These are phyloP conservation scores for Phocoena sinus DNA, from an alignment of 2,113 vertebrate species.

Conservation along the genomic window DNA sequence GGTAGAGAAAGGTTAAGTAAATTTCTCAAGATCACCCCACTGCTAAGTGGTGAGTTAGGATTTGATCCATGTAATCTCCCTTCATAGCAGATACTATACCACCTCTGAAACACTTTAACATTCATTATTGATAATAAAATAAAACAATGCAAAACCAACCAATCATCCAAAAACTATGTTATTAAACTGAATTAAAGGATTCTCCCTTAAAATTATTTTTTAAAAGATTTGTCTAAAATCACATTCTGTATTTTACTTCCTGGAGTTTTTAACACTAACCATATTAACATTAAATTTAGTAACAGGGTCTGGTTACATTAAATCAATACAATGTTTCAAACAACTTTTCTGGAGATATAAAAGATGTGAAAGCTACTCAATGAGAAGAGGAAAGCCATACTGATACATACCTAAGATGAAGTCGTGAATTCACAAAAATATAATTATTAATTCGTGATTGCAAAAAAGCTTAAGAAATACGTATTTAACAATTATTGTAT, in stretches of 20 bases:
- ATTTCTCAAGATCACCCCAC: not conserved
- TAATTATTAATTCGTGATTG: not conserved
- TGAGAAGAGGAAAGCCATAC: not conserved
- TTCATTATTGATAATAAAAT: not conserved
- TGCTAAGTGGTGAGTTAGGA: not conserved
- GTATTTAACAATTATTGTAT: not conserved
- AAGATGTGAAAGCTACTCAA: not conserved
- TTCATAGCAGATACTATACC: not conserved
- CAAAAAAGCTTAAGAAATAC: not conserved
- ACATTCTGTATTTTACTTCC: not conserved
- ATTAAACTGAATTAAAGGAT: not conserved
- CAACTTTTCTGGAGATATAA: not conserved
- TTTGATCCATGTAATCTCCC: not conserved
- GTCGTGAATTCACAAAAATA: not conserved
- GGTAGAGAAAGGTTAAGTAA: not conserved
- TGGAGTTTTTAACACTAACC: not conserved
- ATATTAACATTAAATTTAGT: not conserved
- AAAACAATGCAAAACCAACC: not conserved
- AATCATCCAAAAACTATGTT: not conserved
- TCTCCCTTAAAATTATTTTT: conserved; percentile 29
- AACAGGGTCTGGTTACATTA: not conserved
- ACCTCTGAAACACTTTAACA: not conserved
- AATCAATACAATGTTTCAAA: not conserved
- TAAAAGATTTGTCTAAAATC: not conserved
- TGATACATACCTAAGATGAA: not conserved